Evolutionary conservation across 37 sponge, comb jelly and placozoan genomes (phyloP).

Genomic region (Diacarnus erythraeanus): DNA sequence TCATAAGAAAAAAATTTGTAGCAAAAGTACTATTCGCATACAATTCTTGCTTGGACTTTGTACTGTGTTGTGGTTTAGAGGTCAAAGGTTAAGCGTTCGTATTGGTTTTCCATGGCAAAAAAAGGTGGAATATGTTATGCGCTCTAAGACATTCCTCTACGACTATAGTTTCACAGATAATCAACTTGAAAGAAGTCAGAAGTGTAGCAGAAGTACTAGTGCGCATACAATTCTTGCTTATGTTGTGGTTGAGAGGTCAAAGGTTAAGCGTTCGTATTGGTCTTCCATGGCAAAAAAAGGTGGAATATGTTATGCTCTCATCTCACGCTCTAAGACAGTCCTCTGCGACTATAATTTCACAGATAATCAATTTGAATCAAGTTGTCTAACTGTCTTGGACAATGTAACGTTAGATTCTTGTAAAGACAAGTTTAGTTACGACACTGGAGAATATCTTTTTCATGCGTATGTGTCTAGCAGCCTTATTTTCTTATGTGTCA

Average conservation of each 20-base stretch:
- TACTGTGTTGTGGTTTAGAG: not conserved
- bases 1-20: no score
- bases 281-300: not conserved
- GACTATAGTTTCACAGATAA: not conserved
- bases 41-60: not conserved
- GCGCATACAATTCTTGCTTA: not conserved
- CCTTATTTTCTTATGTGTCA: conserved; percentile 23
- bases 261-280: not conserved
- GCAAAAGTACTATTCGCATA: not conserved
- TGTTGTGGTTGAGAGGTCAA: not conserved
- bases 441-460: not conserved
- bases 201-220: not conserved
- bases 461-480: not conserved
- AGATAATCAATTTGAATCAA: not conserved
- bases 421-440: conserved; percentile 16
- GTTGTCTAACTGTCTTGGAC: not conserved
- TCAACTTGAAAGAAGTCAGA: not conserved
- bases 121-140: conserved; percentile 1
- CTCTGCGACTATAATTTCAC: not conserved
- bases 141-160: not conserved
- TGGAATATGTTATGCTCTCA: not conserved
- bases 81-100: not conserved
- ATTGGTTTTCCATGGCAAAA: not conserved
- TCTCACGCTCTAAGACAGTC: not conserved
- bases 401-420: not conserved